phyloP scores from a whole-genome alignment of 2,113 vertebrate genomes.

The Anoura caudifer region DNA sequence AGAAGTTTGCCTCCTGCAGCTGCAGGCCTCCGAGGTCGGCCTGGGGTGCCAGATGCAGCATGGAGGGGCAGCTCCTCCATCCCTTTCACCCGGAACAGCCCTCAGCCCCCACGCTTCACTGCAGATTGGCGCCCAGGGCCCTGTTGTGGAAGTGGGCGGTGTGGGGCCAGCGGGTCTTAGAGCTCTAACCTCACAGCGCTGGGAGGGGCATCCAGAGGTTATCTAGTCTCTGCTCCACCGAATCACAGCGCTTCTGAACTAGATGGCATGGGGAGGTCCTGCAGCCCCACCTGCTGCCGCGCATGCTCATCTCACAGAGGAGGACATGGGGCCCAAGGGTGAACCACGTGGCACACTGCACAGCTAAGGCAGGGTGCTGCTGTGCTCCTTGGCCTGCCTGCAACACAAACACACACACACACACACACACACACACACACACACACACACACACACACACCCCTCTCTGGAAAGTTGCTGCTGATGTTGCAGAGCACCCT shows the following conservation, averaged over 20 bases:
- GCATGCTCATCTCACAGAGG: background rate
- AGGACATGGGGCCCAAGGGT: background rate
- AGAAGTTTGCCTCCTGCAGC: constrained; percentile 38
- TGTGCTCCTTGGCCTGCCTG: background rate
- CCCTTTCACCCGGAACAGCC: constrained; percentile 23
- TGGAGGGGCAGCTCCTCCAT: background rate
- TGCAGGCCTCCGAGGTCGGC: background rate
- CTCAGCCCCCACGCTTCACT: background rate
- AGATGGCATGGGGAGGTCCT: background rate
- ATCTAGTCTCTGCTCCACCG: background rate
- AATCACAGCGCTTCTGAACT: background rate
- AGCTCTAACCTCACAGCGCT: background rate
- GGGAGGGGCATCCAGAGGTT: background rate
- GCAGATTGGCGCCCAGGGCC: background rate
- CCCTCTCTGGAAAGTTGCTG: background rate
- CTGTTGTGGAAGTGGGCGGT: background rate
- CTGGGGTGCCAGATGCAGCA: background rate
- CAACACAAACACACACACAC: too few relatives aligned
- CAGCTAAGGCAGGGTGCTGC: background rate
- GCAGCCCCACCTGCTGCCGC: background rate
- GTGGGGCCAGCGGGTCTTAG: background rate
- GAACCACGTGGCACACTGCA: background rate
- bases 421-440: too few relatives aligned
- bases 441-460: too few relatives aligned
- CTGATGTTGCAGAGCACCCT: background rate